Evolutionary conservation across 35 echinoderm and acorn worm genomes (phyloP), one percentile per base, ranked within the genome.

Genomic region (Patiria miniata): DNA sequence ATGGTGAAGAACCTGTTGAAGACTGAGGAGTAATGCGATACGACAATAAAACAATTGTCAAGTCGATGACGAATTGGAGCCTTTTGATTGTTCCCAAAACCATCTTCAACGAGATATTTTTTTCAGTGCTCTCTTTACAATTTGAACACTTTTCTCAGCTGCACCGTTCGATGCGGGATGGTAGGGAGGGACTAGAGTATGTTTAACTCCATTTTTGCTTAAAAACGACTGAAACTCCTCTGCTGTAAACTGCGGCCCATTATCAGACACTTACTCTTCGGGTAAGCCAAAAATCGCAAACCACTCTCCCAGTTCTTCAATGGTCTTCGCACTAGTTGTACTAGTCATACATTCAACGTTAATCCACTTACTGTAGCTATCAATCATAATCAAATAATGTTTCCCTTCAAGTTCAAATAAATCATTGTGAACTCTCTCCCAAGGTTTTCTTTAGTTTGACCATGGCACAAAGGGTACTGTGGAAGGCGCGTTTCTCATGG

Each of bases 211-310:
- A 85, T 93, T 85, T 12, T 50, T 28, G 22, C 60, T 88, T 21
- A 83, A 39, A 38, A 90, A 94, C 39, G 53, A n/a, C 36, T 39
- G 28, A 52, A 91, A 87, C 32, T 77, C 85, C 30, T 42, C 39
- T 39, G 89, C 91, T 17, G 79, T 82, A 89, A 93, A 93, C 28
- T 93, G 91, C 33, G 91, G 91, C 22, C 94, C 83, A 84, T 97
- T 97, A 73, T 95, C 93, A 16, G 78, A 85, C 69, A 95, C 93
- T 5, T 92, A 14, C 8, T 18, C 36, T 47, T 88, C 47, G 36
- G 85, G 93, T 44, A 95, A 87, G 29, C 93, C 93, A 88, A 84
- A 85, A 32, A 60, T 18, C n/a, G 61, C 85, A 89, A 95, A 92
- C 61, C 51, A 47, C 19, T 29, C 23, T 55, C 86, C 21, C 28